phyloP scores from a whole-genome alignment of 1,140 invertebrate species.

The Diachasmimorpha longicaudata region DNA sequence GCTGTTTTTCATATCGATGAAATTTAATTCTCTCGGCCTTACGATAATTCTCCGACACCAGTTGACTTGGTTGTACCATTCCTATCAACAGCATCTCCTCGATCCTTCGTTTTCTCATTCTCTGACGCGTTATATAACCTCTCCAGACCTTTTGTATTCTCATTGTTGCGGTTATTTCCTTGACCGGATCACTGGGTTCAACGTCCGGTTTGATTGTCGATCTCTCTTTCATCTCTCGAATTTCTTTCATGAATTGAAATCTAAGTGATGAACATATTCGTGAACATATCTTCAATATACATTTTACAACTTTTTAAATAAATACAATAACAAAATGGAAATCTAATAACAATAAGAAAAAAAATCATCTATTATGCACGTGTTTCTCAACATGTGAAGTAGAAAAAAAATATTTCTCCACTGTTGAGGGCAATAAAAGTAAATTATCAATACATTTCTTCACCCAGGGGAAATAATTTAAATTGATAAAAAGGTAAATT shows the following conservation, averaged over 20 bases:
- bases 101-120: slow-evolving; percentile 72
- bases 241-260: slow-evolving; percentile 91
- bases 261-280: slow-evolving; percentile 54
- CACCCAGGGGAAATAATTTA: no score
- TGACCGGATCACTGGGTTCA: slow-evolving; percentile 60
- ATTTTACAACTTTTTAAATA: no score
- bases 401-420: no score
- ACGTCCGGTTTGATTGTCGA: slow-evolving; percentile 65
- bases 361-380: no score
- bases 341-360: no score
- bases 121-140: slow-evolving; percentile 75
- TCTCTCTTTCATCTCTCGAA: slow-evolving; percentile 77
- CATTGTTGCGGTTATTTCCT: slow-evolving; percentile 70
- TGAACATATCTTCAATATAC: no score
- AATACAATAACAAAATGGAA: no score
- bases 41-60: slow-evolving; percentile 45
- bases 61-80: slow-evolving; percentile 58
- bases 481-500: neutral
- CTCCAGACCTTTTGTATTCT: slow-evolving; percentile 84
- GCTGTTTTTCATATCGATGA: slow-evolving; percentile 68
- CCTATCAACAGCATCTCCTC: slow-evolving; percentile 88
- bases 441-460: no score
- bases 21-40: slow-evolving; percentile 63
- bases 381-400: no score
- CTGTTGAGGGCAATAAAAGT: no score